Conservation (phyloP, 2,113 vertebrate genomes). For the Eira barbara region DNA sequence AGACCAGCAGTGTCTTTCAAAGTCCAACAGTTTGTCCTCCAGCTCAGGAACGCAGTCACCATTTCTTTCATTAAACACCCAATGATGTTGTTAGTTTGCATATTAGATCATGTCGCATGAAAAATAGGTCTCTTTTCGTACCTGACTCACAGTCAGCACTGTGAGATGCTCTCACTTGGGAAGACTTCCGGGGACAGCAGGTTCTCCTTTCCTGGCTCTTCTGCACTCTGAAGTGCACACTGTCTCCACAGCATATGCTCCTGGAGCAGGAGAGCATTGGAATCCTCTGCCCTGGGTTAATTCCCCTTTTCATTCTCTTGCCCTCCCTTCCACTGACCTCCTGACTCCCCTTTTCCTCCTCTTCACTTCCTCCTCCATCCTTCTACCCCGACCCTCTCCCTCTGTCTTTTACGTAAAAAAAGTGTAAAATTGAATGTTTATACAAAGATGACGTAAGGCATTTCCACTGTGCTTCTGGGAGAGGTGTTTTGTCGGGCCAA, state of each 20-base stretch:
- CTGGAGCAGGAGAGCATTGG: background rate
- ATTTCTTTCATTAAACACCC: background rate
- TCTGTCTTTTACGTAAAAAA: slow-evolving; percentile 3
- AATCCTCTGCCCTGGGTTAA: background rate
- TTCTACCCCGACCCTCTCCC: too few species aligned
- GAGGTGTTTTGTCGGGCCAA: slow-evolving; percentile 36
- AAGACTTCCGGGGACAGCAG: background rate
- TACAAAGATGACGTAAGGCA: slow-evolving; percentile 10
- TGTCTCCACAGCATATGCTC: background rate
- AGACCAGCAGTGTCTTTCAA: background rate
- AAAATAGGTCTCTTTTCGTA: background rate
- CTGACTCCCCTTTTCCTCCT: background rate
- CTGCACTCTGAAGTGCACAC: background rate
- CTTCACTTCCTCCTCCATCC: background rate
- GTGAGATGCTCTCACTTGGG: background rate
- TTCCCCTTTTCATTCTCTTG: background rate
- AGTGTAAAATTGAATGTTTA: slow-evolving; percentile 44
- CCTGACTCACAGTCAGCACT: background rate
- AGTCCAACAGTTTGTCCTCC: background rate
- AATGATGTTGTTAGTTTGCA: background rate
- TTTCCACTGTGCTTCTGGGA: background rate
- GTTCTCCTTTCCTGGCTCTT: background rate
- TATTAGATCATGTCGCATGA: background rate
- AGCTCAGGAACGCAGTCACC: background rate
- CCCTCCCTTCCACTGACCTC: background rate